Base-by-base conservation (phyloP, 2,888 invertebrate genomes). In the Adelphocoris suturalis region DNA sequence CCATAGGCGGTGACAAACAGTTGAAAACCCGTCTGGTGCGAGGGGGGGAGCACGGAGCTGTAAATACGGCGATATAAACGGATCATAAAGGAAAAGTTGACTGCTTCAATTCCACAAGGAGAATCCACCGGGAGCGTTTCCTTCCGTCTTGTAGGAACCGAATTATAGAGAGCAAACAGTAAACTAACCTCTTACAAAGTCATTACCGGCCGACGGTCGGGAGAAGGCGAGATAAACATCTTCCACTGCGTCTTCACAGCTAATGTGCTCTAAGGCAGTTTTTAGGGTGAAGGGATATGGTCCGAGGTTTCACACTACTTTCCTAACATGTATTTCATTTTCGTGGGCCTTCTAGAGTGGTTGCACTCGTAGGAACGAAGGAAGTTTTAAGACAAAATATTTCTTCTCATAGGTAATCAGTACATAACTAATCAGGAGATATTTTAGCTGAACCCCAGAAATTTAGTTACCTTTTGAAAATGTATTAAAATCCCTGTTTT, bases 1-100 rank as follows among this genome's bases (percentile, higher is more conserved):
- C 61, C 0, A 14, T 16, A 61, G 61, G 16, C 68, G 68, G 68
- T 13, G 68, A 68, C 23, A 68, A 68, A 68, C 68, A 19, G 61
- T 9, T 61, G 61, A 61, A 61, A 61, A 61, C 61, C 61, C 9
- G 23, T 19, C 23, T 13, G 52, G 11, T 3, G 52, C 52, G 52
- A 0, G 23, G 23, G 68, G 23, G 23, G 68, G 27, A 27, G 76
- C 37, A 37, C 46, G 76, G 4, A 16, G 28, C 37, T 37, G 76
- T 28, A 76, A 76, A 76, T 76, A 46, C 37, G 4, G 13, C 23
- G 82, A 82, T 19, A 19, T 47, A 48, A 82, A 82, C 52, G 19
- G 82, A 82, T 82, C 52, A 82, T 52, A 52, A 52, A 82, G 55
- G 52, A 82, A 82, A 82, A 76, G 27, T 76, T 28, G 78, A 46